Evolutionary conservation across 2,888 invertebrate species (phyloP), one percentile per base, ranked within the genome.

Genomic region (Malacosoma neustria): DNA sequence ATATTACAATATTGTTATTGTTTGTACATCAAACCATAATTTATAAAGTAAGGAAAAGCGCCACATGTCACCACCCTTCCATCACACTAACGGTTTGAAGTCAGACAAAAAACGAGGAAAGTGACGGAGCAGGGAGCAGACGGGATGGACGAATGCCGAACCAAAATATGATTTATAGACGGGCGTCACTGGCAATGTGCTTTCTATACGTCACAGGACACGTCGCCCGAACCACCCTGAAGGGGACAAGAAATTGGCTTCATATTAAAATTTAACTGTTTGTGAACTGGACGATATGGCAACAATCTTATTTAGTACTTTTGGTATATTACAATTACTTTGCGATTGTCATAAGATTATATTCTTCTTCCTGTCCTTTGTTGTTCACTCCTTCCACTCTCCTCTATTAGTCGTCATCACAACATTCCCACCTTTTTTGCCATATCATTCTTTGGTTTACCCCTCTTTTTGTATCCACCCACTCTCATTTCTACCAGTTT

Each of bases 121-220:
- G 59, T 67, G 67, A 52, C 57, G 55, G 57, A 56, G 60, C 69
- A 67, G 71, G 66, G 57, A 56, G 60, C 69, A 67, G 71, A 66
- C 73, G 69, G 67, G 71, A 61, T 61, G 69, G 72, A 71, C 75
- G 72, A 73, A 66, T 72, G 70, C 64, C 68, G 65, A 68, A 64
- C 71, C 73, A 70, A 68, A 72, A 77, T 72, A 81, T 85, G 84
- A 85, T 85, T 85, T 84, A 85, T 85, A 81, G 82, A 74, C 62
- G 66, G 57, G 68, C 74, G 82, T 84, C 84, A 82, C 64, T 66
- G 69, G 61, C 84, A 82, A 77, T 81, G 68, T 75, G 76, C 70
- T 77, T 82, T 76, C 75, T 76, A 73, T 74, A 72, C 75, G 73
- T 76, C 77, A 76, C 56, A 51, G 59, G 61, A 60, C 54, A 52